phyloP scores from a whole-genome alignment of 2,113 vertebrate species.

The Albula goreensis region DNA sequence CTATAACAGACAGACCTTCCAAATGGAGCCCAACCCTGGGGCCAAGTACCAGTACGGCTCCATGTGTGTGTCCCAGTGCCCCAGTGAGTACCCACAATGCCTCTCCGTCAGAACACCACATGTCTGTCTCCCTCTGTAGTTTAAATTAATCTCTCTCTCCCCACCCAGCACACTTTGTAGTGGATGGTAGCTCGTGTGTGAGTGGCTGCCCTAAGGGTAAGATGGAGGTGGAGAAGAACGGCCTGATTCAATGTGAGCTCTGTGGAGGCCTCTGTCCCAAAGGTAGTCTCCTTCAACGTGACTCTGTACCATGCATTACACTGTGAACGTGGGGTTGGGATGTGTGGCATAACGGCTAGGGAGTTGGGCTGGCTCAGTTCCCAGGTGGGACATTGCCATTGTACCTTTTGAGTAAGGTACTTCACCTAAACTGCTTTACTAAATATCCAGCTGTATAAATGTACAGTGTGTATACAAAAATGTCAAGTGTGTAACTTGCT shows the following conservation, averaged over 20 bases:
- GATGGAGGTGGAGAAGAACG: slow-evolving; percentile 86
- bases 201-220: slow-evolving; percentile 83
- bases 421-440: too few relatives aligned
- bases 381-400: too few relatives aligned
- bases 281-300: slow-evolving; percentile 62
- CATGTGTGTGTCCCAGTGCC: slow-evolving; percentile 85
- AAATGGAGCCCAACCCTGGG: slow-evolving; percentile 86
- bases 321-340: too few relatives aligned
- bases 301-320: neutral
- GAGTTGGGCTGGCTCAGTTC: too few relatives aligned
- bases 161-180: slow-evolving; percentile 80
- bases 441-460: too few relatives aligned
- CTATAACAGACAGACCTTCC: slow-evolving; percentile 88
- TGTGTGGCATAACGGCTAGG: too few relatives aligned
- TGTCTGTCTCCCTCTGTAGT: neutral
- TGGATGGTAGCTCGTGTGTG: slow-evolving; percentile 88
- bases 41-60: slow-evolving; percentile 91
- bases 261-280: slow-evolving; percentile 87
- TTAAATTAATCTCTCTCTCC: neutral
- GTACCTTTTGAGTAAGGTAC: too few relatives aligned
- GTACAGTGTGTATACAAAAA: too few relatives aligned
- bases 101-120: neutral
- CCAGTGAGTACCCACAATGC: slow-evolving; percentile 67
- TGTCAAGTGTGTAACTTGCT: too few relatives aligned
- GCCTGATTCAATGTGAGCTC: slow-evolving; percentile 82